phyloP scores from a whole-genome alignment of 2,113 vertebrate species.

The Plectropomus leopardus region DNA sequence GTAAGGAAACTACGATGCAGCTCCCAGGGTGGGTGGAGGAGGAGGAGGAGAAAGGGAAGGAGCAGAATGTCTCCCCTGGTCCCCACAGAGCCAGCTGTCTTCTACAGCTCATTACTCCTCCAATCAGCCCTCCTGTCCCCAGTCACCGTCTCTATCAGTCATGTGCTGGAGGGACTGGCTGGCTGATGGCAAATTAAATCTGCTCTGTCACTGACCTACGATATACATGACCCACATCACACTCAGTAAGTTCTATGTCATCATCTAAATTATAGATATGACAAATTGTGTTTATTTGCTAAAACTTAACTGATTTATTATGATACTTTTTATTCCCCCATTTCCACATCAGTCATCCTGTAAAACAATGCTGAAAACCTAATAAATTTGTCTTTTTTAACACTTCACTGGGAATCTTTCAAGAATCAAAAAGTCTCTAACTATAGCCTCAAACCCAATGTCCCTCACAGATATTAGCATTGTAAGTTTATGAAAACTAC shows the following conservation, averaged over 20 bases:
- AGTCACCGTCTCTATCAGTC: slow-evolving; percentile 30
- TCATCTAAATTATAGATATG: not conserved
- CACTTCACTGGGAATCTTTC: no score
- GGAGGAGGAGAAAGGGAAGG: slow-evolving; percentile 35
- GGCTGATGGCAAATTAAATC: slow-evolving; percentile 31
- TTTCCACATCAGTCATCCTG: not conserved
- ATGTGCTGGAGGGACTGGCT: not conserved
- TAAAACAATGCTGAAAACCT: no score
- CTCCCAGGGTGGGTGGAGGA: slow-evolving; percentile 20
- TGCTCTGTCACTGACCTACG: slow-evolving; percentile 34
- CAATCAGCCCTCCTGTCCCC: slow-evolving; percentile 53
- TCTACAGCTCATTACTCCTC: slow-evolving; percentile 69
- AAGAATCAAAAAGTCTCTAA: no score
- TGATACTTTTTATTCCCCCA: not conserved
- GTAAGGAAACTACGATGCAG: slow-evolving; percentile 25
- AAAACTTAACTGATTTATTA: no score
- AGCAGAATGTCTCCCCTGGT: slow-evolving; percentile 19
- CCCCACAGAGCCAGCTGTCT: slow-evolving; percentile 39
- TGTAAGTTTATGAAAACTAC: no score
- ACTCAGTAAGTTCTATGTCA: not conserved
- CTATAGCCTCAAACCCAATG: no score
- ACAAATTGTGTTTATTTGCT: not conserved
- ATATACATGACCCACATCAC: not conserved
- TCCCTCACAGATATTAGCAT: no score
- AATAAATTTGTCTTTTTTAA: no score